phyloP scores from a whole-genome alignment of 2,888 invertebrate genomes.

The Lasioglossum leucozonium region DNA sequence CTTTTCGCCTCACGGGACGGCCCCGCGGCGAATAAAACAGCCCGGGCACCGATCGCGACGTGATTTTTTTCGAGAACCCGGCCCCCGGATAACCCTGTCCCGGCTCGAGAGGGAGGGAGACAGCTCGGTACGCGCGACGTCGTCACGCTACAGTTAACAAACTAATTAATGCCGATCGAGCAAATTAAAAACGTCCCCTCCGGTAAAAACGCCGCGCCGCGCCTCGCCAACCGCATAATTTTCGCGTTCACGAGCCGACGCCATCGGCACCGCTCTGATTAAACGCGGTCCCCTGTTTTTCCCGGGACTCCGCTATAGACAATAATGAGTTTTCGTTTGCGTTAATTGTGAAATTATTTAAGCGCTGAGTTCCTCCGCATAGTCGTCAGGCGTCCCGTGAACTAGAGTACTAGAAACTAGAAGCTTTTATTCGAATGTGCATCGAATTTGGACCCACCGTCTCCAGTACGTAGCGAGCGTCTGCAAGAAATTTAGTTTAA shows the following conservation, averaged over 20 bases:
- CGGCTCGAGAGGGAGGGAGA: background rate
- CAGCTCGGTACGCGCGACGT: conserved; percentile 4
- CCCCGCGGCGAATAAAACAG: background rate
- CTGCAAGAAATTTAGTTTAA: too few relatives aligned
- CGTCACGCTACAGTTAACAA: conserved; percentile 38
- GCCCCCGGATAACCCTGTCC: conserved; percentile 1
- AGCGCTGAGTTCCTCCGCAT: background rate
- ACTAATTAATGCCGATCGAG: conserved; percentile 52
- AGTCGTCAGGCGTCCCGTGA: background rate
- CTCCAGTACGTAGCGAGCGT: too few relatives aligned
- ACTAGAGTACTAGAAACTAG: too few relatives aligned
- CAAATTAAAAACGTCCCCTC: conserved; percentile 51
- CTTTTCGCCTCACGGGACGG: conserved; percentile 65
- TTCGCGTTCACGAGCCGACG: conserved; percentile 44
- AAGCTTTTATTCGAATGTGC: too few relatives aligned
- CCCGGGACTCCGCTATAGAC: conserved; percentile 36
- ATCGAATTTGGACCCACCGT: too few relatives aligned
- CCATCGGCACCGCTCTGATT: conserved; percentile 27
- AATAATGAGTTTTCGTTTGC: conserved; percentile 48
- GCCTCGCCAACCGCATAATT: conserved; percentile 33
- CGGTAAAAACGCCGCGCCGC: conserved; percentile 25
- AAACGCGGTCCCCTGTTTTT: conserved; percentile 30
- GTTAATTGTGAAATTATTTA: conserved; percentile 44
- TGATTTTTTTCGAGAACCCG: background rate
- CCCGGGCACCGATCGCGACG: conserved; percentile 5